Evolutionary conservation across 2,888 invertebrate species (phyloP).

Genomic region (Noctua pronuba): DNA sequence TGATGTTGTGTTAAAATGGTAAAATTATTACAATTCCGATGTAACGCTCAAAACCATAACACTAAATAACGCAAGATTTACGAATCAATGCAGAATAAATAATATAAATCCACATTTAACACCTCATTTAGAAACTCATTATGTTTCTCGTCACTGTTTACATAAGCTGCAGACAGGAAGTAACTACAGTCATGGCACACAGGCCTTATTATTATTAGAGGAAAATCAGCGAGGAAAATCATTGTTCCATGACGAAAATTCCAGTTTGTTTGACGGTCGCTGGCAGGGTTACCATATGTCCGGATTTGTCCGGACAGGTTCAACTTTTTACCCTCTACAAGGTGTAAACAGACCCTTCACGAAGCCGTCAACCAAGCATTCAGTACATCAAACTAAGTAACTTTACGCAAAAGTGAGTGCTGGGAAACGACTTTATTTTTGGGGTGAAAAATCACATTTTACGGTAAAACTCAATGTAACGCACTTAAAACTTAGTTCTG

Average conservation of each 20-base stretch:
- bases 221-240: slow-evolving; percentile 43
- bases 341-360: too few relatives aligned
- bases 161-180: slow-evolving; percentile 35
- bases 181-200: slow-evolving; percentile 13
- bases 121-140: slow-evolving; percentile 39
- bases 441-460: too few relatives aligned
- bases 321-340: too few relatives aligned
- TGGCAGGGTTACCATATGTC: not conserved
- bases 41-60: not conserved
- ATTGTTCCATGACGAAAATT: slow-evolving; percentile 19
- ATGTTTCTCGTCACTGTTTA: slow-evolving; percentile 20
- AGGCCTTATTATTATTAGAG: slow-evolving; percentile 24
- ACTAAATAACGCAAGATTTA: not conserved
- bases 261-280: not conserved
- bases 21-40: not conserved
- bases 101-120: slow-evolving; percentile 13
- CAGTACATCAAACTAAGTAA: too few relatives aligned
- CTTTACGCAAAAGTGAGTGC: too few relatives aligned
- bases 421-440: too few relatives aligned
- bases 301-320: not conserved
- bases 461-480: too few relatives aligned
- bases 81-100: slow-evolving; percentile 5
- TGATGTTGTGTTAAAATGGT: too few relatives aligned
- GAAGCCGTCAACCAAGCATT: too few relatives aligned
- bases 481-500: too few relatives aligned